phyloP scores from a whole-genome alignment of 1,140 invertebrate genomes.

The Elysia chlorotica region DNA sequence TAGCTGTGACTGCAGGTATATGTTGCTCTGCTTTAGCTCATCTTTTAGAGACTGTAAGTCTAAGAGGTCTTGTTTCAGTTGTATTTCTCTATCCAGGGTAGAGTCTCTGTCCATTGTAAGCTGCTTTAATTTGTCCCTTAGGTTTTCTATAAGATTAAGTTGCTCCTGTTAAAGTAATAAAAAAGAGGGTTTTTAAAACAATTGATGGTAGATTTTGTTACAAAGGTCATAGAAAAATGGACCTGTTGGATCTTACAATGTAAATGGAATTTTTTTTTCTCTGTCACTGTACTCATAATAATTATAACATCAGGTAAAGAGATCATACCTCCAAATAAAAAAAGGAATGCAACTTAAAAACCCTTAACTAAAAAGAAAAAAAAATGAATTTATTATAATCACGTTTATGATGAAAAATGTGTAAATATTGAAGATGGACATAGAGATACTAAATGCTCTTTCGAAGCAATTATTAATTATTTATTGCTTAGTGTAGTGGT shows the following conservation, averaged over 20 bases:
- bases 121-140: conserved; percentile 27
- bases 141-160: conserved; percentile 20
- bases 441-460: no score
- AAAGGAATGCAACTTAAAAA: conserved; percentile 18
- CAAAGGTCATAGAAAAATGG: conserved; percentile 38
- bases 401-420: no score
- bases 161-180: conserved; percentile 19
- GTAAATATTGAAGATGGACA: no score
- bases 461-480: no score
- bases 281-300: no score
- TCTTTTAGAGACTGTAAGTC: neutral
- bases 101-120: conserved; percentile 25
- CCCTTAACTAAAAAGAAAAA: no score
- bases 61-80: neutral
- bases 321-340: conserved; percentile 16
- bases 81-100: neutral
- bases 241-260: no score
- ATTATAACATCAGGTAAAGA: conserved; percentile 27
- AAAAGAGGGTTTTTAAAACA: conserved; percentile 31
- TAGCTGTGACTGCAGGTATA: conserved; percentile 6
- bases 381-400: no score
- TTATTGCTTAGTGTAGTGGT: no score
- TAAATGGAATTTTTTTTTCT: no score
- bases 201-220: conserved; percentile 33
- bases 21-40: neutral